Base-by-base conservation (phyloP, 2,888 invertebrate genomes). In the Rhamnusium bicolor region DNA sequence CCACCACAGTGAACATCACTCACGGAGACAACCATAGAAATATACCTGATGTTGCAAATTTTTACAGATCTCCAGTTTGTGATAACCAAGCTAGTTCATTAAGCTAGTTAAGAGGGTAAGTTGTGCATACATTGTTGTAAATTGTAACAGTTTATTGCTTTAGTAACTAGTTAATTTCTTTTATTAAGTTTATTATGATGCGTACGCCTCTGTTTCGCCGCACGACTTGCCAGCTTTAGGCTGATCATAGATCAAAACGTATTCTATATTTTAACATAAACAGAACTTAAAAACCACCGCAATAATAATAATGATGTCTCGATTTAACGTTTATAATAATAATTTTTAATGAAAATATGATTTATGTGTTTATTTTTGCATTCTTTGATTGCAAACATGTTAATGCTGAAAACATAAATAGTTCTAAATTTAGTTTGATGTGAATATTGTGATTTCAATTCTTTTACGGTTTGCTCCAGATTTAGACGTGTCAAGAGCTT, bases 401-500 rank as follows among this genome's bases (percentile, higher is more conserved):
- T n/a, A 12, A 40, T n/a, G n/a, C 40, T 40, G 40, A 10, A 12
- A 40, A 40, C 40, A 40, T 40, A 40, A 40, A 40, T n/a, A 40
- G n/a, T 40, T 40, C 40, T 40, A 40, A 40, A 40, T 10, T n/a
- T 40, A 40, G 40, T n/a, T 32, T n/a, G 40, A 40, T n/a, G 40
- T 40, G 40, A 16, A 63, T 63, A 46, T 32, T 47, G 12, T 63
- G 63, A 47, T 47, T 49, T 47, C 21, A 27, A 19, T 14, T 21
- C 29, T 19, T 12, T 14, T 40, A n/a, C 12, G 5, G 63, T 14
- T 47, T n/a, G 47, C n/a, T 62, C n/a, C 19, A 18, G 21, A 47
- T 47, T 47, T 27, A 47, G 21, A 63, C 14, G 49, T 21, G 63
- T 63, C 63, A 63, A 63, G 63, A 49, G 49, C 27, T 16, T 47